These are phyloP conservation scores for Dynastes grantii DNA, from an alignment of 2,888 invertebrate species.

Conservation along the genomic window DNA sequence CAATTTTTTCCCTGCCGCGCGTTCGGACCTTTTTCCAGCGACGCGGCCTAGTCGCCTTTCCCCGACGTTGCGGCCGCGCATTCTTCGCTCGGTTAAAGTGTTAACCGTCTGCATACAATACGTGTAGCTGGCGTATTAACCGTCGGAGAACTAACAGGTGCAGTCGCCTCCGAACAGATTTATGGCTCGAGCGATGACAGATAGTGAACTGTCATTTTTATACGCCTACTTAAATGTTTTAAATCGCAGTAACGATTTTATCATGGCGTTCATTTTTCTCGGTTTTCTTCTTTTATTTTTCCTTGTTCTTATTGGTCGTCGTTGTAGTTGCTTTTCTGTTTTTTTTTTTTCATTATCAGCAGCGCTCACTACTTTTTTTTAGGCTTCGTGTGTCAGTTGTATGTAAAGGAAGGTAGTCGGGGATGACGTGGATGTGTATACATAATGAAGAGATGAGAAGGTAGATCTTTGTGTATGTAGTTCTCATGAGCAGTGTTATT, in stretches of 20 bases:
- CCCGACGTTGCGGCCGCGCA: background rate
- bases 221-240: constrained; percentile 50
- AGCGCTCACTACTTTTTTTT: background rate
- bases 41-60: background rate
- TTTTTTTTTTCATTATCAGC: background rate
- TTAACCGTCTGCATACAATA: constrained; percentile 37
- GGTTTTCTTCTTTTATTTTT: background rate
- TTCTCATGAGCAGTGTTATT: no score
- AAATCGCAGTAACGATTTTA: constrained; percentile 46
- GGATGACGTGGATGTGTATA: background rate
- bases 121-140: background rate
- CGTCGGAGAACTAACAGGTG: constrained; percentile 45
- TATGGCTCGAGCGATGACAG: constrained; percentile 49
- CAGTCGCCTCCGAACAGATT: constrained; percentile 49
- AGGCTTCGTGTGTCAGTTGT: background rate
- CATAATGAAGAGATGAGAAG: background rate
- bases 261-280: constrained; percentile 15
- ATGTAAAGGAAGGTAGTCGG: background rate
- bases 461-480: no score
- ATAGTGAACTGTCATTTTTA: constrained; percentile 51
- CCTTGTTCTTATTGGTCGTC: constrained; percentile 7
- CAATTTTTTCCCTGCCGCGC: constrained; percentile 20
- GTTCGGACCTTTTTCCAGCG: background rate
- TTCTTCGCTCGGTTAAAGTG: constrained; percentile 23
- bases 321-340: background rate